These are phyloP conservation scores for Drosophila cracens DNA, from an alignment of 2,888 invertebrate species.

Conservation along the genomic window DNA sequence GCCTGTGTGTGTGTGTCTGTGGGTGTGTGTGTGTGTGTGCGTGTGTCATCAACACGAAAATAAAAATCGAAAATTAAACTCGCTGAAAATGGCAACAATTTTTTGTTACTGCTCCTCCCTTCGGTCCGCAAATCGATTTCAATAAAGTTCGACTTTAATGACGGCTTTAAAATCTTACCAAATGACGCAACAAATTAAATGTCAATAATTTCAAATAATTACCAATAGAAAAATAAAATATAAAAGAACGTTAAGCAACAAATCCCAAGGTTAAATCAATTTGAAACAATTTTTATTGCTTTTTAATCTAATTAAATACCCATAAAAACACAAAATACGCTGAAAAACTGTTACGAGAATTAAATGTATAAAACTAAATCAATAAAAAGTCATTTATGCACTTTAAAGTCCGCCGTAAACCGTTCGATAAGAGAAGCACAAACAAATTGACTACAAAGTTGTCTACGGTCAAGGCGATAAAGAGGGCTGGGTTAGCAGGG, in stretches of 20 bases:
- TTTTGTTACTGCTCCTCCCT: conserved; percentile 19
- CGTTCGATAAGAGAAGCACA: conserved; percentile 14
- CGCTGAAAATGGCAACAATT: conserved; percentile 67
- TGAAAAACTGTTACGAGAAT: conserved; percentile 9
- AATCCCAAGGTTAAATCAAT: conserved; percentile 54
- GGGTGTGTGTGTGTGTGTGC: not conserved
- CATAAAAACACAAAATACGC: conserved; percentile 48
- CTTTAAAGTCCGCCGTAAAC: conserved; percentile 43
- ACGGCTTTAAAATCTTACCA: conserved; percentile 34
- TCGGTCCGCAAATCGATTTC: conserved; percentile 64
- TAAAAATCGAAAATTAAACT: conserved; percentile 77
- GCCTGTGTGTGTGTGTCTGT: not conserved
- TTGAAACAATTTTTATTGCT: conserved; percentile 62
- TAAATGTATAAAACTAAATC: conserved; percentile 48
- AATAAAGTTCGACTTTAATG: conserved; percentile 70
- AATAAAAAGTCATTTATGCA: conserved; percentile 49
- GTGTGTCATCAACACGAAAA: conserved; percentile 70
- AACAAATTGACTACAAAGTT: conserved; percentile 31
- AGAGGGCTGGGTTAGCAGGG: not conserved
- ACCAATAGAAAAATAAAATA: conserved; percentile 27
- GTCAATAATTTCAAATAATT: conserved; percentile 72
- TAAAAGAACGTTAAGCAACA: conserved; percentile 26
- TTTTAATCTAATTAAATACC: conserved; percentile 75
- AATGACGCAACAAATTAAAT: conserved; percentile 73
- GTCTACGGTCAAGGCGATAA: conserved; percentile 16